A percentile compares a stretch with the other conserved stretches of the same genome.
Conservation (phyloP, 2,113 vertebrate genomes). For the Aldabrachelys gigantea region DNA sequence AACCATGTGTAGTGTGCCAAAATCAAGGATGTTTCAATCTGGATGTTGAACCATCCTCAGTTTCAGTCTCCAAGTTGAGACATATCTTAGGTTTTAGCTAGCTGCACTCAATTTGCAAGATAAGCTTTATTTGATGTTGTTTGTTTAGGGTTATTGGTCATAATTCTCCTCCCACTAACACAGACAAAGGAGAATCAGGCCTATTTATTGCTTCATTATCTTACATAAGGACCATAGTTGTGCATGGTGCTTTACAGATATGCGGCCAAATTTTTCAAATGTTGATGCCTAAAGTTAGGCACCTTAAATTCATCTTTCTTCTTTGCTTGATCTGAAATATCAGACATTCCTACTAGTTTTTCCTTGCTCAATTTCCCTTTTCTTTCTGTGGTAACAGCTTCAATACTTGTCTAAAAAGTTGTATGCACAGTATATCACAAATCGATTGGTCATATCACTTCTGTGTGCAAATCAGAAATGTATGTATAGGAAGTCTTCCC, state of each 20-base stretch:
- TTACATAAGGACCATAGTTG: neutral
- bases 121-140: neutral
- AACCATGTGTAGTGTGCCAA: neutral
- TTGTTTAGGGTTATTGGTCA: neutral
- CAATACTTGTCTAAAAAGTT: neutral
- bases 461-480: slow-evolving; percentile 21
- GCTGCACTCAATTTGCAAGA: neutral
- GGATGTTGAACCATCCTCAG: neutral
- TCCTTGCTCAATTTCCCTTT: neutral
- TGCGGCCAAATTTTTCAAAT: neutral
- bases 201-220: neutral
- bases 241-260: neutral
- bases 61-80: neutral
- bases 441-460: slow-evolving; percentile 30
- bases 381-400: neutral
- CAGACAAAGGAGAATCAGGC: neutral
- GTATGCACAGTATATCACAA: neutral
- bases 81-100: neutral
- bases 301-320: neutral
- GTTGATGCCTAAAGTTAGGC: neutral
- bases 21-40: neutral
- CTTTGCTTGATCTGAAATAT: neutral
- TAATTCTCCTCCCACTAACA: neutral
- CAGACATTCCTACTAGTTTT: neutral
- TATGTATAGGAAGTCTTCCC: neutral